phyloP scores from a whole-genome alignment of 2,113 vertebrate genomes.

The Sus scrofa region T2T-Sscrofa CM000819.6:120929001-120929500 shows the following conservation, averaged over 20 bases:
- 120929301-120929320: background rate
- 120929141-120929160: background rate
- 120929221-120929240: background rate
- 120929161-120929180: slow-evolving; percentile 23
- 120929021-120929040: background rate
- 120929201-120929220: background rate
- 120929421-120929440: slow-evolving; percentile 81
- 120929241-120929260: background rate
- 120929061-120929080: background rate
- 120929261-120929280: background rate
- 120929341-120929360: background rate
- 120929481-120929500: slow-evolving; percentile 88
- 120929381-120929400: slow-evolving; percentile 73
- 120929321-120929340: slow-evolving; percentile 10
- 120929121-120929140: background rate
- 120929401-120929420: slow-evolving; percentile 80
- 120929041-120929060: background rate
- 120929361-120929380: slow-evolving; percentile 28
- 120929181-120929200: background rate
- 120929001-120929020: background rate
- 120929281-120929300: background rate
- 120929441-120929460: slow-evolving; percentile 86
- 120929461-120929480: slow-evolving; percentile 85
- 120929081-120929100: background rate
- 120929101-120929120: background rate